phyloP scores from a whole-genome alignment of 2,113 vertebrate genomes.

The Mormyrus lacerda region DNA sequence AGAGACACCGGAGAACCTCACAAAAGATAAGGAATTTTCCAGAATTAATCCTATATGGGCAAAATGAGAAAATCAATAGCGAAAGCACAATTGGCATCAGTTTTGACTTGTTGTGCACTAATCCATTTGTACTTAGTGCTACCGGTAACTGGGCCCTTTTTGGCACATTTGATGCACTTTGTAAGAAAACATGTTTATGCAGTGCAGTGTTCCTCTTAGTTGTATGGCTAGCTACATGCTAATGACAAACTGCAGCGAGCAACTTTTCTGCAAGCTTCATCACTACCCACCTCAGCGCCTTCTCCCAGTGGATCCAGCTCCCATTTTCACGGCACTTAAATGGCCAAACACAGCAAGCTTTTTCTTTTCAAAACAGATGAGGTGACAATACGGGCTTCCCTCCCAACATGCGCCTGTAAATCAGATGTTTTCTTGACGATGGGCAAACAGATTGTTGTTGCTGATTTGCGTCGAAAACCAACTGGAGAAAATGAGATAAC shows the following conservation, averaged over 20 bases:
- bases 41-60: background rate
- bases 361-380: background rate
- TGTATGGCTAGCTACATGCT: background rate
- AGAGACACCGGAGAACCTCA: background rate
- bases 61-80: background rate
- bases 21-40: conserved; percentile 15
- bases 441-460: conserved; percentile 62
- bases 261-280: background rate
- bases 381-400: conserved; percentile 21
- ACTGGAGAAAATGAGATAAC: conserved; percentile 51
- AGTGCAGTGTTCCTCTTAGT: conserved; percentile 9
- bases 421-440: conserved; percentile 61
- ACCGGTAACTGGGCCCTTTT: background rate
- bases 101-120: background rate
- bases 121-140: background rate
- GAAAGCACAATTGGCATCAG: conserved; percentile 3
- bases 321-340: background rate
- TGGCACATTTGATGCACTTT: conserved; percentile 26
- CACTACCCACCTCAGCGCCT: background rate
- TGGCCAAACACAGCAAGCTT: background rate
- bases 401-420: conserved; percentile 28
- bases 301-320: conserved; percentile 32
- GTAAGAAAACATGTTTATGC: conserved; percentile 45
- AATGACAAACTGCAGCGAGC: background rate
- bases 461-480: conserved; percentile 62